These are phyloP conservation scores for Ormyrus labotus DNA, from an alignment of 2,888 invertebrate genomes.

Conservation along the genomic window DNA sequence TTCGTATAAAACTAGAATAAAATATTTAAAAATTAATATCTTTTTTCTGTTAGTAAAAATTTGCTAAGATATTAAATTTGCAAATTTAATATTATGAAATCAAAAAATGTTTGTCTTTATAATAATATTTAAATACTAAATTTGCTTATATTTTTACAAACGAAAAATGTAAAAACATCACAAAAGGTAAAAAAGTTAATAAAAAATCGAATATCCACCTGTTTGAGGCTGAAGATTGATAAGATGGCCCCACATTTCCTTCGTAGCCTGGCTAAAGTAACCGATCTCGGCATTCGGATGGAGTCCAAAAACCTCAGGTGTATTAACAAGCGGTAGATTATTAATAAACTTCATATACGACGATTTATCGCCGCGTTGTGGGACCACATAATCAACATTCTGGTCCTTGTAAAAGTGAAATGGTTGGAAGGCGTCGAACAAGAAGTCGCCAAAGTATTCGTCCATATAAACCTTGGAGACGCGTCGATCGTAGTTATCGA, in stretches of 20 bases:
- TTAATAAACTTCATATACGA: conserved; percentile 86
- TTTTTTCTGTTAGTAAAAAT: not conserved
- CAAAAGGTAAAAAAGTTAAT: not conserved
- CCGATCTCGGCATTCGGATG: conserved; percentile 98
- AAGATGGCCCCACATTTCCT: conserved; percentile 90
- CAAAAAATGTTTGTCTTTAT: not conserved
- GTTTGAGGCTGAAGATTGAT: conserved; percentile 94
- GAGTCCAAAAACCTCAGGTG: conserved; percentile 93
- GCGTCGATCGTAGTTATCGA: conserved; percentile 93
- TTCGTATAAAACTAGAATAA: too few species aligned
- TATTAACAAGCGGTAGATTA: conserved; percentile 87
- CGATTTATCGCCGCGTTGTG: conserved; percentile 81
- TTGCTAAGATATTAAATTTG: too few species aligned
- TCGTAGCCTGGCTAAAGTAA: conserved; percentile 91
- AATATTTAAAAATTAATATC: not conserved
- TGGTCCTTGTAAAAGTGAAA: conserved; percentile 91
- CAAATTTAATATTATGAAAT: not conserved
- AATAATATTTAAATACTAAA: not conserved
- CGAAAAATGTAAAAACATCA: too few species aligned
- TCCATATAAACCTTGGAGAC: conserved; percentile 93
- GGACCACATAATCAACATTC: conserved; percentile 87
- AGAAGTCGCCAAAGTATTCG: conserved; percentile 95
- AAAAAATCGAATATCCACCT: conserved; percentile 76
- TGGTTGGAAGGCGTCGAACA: conserved; percentile 93
- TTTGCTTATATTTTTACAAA: not conserved